Base-by-base conservation (phyloP, 2,797 vertebrate genomes). In the Ispidina lecontei region DNA sequence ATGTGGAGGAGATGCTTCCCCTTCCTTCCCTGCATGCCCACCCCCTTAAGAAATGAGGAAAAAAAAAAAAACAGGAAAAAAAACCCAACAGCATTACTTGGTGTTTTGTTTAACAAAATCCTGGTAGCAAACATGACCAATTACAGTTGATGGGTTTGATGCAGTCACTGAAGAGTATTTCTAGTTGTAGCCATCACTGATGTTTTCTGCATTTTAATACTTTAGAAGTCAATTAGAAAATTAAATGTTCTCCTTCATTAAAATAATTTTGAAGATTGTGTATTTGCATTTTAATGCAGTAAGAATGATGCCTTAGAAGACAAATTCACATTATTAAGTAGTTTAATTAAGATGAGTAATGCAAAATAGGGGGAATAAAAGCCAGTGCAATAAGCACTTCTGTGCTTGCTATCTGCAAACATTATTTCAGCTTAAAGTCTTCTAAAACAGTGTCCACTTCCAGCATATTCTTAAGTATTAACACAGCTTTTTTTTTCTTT, bases 341-440 rank as follows among this genome's bases (percentile, higher is more conserved):
- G 77, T 85, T 94, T 94, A 83, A 94, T 96, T 93, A 93, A 92
- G 76, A 93, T 90, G 46, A 89, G 67, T 95, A 75, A 89, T 85
- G 52, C 63, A 85, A 89, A 95, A 70, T 14, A 78, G 72, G 28
- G 12, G 85, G 79, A 87, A 87, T 83, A 87, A 90, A 94, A 94
- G 47, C 81, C 39, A 59, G 9, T 56, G 82, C 0, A 0, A 5
- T 43, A 70, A 85, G 69, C 28, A 52, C 10, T 93, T 89, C 41
- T 84, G 23, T 89, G 72, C 73, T 90, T 81, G 41, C 72, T 83
- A 15, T 91, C 59, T 69, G 67, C 55, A 84, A 90, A 49, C 83
- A 74, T n/a, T 88, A 7, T 78, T 90, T 95, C 79, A 84, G 72
- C 54, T 81, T 84, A 56, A 81, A 60, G 31, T 93, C 54, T 91